Conservation (phyloP, 2,797 vertebrate genomes). For the Alfaro cultratus region DNA sequence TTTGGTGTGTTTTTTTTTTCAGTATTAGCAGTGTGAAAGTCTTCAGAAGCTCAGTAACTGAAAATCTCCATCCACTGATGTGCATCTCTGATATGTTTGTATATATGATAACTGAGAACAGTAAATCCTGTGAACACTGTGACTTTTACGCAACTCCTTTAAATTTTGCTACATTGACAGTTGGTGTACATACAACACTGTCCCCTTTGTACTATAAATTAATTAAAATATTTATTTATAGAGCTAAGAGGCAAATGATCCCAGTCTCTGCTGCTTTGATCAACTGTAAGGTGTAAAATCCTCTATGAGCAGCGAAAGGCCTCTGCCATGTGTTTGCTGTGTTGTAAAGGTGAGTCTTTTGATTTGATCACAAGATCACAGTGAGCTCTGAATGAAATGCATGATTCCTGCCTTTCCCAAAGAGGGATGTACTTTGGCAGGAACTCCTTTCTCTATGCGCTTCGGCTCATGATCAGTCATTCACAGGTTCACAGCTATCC, state of each 20-base stretch:
- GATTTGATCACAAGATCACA: slow-evolving; percentile 71
- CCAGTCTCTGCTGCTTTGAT: not conserved
- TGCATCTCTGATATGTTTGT: not conserved
- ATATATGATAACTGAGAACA: not conserved
- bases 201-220: not conserved
- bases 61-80: not conserved
- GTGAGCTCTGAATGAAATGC: slow-evolving; percentile 64
- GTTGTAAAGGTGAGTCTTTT: slow-evolving; percentile 31
- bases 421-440: slow-evolving; percentile 56
- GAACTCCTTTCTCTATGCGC: slow-evolving; percentile 50
- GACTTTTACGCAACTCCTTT: not conserved
- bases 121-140: too few relatives aligned
- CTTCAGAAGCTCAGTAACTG: not conserved
- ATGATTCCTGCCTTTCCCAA: slow-evolving; percentile 56
- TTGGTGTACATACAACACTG: not conserved
- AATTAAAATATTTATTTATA: not conserved
- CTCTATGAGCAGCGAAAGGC: slow-evolving; percentile 1
- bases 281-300: not conserved
- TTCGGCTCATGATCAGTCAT: slow-evolving; percentile 71
- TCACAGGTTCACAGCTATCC: slow-evolving; percentile 51
- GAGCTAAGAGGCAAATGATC: not conserved
- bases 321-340: not conserved
- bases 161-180: not conserved
- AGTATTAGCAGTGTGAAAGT: slow-evolving; percentile 1
- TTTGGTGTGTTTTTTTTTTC: not conserved